phyloP scores from a whole-genome alignment of 2,113 vertebrate genomes.

The Sitta europaea region DNA sequence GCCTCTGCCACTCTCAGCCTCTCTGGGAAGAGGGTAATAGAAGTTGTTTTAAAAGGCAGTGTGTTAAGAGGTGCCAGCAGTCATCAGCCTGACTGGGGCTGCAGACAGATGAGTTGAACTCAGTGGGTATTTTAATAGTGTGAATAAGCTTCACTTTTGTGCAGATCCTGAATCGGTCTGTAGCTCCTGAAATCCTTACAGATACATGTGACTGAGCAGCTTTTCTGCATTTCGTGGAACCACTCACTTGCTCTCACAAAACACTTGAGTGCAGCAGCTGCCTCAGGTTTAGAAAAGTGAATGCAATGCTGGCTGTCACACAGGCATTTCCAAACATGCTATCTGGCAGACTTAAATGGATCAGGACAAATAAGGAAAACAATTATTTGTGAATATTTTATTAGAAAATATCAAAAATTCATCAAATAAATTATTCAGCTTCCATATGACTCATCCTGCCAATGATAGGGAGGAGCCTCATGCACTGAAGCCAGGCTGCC shows the following conservation, averaged over 20 bases:
- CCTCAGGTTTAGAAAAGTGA: background rate
- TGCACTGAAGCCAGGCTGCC: background rate
- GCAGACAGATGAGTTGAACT: background rate
- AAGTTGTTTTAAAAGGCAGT: background rate
- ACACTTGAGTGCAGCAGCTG: background rate
- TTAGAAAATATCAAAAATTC: constrained; percentile 53
- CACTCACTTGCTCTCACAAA: background rate
- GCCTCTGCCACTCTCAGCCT: background rate
- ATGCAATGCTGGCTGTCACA: background rate
- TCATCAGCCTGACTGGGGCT: background rate
- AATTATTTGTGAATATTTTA: constrained; percentile 62
- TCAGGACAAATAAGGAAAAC: constrained; percentile 24
- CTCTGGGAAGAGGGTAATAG: fast-evolving
- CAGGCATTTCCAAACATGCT: background rate
- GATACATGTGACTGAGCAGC: background rate
- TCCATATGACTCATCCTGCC: background rate
- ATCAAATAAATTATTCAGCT: constrained; percentile 57
- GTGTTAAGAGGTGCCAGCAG: background rate
- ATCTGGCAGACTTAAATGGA: constrained; percentile 10
- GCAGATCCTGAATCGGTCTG: background rate
- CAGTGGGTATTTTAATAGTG: background rate
- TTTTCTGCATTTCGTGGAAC: background rate
- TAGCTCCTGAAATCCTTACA: background rate
- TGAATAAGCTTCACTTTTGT: background rate
- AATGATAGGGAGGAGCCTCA: background rate